These are phyloP conservation scores for Acleris literana DNA, from an alignment of 2,888 invertebrate species.

Conservation along the genomic window DNA sequence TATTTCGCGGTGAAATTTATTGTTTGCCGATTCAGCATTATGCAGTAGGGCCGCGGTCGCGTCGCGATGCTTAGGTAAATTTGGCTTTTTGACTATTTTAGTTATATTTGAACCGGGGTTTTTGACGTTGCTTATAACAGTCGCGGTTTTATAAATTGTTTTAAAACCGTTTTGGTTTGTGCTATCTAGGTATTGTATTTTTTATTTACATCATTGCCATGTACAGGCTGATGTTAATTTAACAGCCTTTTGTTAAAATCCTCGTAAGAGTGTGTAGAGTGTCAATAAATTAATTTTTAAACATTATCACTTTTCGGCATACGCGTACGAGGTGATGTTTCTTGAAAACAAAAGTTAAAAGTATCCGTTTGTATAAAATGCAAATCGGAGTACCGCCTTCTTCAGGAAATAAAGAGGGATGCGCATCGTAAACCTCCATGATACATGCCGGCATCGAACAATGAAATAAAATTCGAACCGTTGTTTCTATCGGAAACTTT, in stretches of 20 bases:
- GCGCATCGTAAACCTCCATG: conserved; percentile 72
- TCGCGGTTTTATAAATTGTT: too few species aligned
- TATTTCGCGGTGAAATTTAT: conserved; percentile 75
- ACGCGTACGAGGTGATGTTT: conserved; percentile 2
- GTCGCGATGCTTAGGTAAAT: conserved; percentile 16
- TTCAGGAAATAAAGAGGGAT: conserved; percentile 68
- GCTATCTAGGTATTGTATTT: too few species aligned
- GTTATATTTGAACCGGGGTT: neutral
- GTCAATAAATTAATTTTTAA: neutral
- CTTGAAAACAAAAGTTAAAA: conserved; percentile 43
- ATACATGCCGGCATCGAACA: conserved; percentile 67
- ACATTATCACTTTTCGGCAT: neutral
- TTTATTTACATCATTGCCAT: too few species aligned
- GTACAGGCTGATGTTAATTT: too few species aligned
- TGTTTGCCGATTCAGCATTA: conserved; percentile 71
- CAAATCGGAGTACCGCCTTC: conserved; percentile 44
- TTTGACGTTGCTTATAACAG: neutral
- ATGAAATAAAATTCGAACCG: conserved; percentile 66
- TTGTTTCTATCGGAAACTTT: conserved; percentile 61
- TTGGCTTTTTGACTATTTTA: neutral
- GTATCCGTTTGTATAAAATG: conserved; percentile 56
- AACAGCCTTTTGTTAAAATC: too few species aligned
- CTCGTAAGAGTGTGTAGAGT: too few species aligned
- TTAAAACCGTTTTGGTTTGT: too few species aligned
- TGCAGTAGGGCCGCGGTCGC: conserved; percentile 50